phyloP scores from a whole-genome alignment of 2,888 invertebrate species.

The Conistra vaccinii region DNA sequence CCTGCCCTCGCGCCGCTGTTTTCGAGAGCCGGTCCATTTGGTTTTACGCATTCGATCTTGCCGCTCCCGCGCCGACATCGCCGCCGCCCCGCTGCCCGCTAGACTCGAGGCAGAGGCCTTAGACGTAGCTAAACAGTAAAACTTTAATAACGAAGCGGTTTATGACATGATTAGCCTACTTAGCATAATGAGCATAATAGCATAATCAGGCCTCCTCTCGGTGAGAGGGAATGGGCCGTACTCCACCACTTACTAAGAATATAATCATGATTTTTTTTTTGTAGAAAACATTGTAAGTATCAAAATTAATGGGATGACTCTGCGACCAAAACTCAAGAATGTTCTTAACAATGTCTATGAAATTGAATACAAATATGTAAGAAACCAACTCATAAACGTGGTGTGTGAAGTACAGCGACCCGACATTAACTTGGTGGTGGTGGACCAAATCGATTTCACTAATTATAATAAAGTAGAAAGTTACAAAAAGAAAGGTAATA shows the following conservation, averaged over 20 bases:
- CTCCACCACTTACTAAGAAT: neutral
- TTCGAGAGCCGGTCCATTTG: no score
- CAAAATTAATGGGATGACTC: conserved; percentile 29
- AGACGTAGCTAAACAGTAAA: no score
- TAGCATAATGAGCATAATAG: no score
- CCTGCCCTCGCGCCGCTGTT: no score
- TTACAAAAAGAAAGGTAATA: neutral
- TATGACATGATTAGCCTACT: no score
- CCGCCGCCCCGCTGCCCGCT: no score
- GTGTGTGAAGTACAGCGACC: conserved; percentile 3
- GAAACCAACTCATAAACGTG: fast-evolving
- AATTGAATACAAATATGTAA: neutral
- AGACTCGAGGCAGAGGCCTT: no score
- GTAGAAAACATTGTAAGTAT: conserved; percentile 6
- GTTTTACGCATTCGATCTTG: no score
- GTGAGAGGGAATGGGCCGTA: no score
- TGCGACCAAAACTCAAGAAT: neutral
- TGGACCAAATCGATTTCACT: fast-evolving
- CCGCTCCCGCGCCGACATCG: no score
- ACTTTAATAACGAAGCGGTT: no score
- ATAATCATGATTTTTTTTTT: neutral
- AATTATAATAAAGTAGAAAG: fast-evolving
- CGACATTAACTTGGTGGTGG: neutral
- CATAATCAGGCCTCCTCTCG: no score
- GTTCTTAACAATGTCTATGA: fast-evolving